Conservation (phyloP, 1,140 invertebrate genomes). For the Halesus radiatus region DNA sequence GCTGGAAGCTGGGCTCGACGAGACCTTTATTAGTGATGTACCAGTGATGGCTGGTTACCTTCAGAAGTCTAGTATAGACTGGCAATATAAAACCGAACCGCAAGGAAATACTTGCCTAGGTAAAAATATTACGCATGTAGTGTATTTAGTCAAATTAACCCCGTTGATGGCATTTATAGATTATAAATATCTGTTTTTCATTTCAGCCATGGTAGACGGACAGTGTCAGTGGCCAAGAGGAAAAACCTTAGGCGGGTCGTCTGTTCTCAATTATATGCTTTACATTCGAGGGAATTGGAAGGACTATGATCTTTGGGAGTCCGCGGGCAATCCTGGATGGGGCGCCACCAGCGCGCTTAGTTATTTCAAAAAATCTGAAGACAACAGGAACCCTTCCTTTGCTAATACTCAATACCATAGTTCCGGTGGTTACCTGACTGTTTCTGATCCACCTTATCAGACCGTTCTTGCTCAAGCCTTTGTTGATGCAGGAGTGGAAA, state of each 20-base stretch:
- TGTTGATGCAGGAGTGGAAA: constrained; percentile 87
- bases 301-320: constrained; percentile 94
- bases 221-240: constrained; percentile 89
- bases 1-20: constrained; percentile 92
- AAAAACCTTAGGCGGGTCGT: constrained; percentile 90
- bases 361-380: constrained; percentile 93
- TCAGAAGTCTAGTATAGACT: constrained; percentile 90
- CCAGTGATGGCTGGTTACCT: constrained; percentile 89
- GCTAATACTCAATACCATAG: constrained; percentile 72
- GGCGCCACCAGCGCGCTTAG: constrained; percentile 87
- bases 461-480: constrained; percentile 86
- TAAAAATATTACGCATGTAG: background rate
- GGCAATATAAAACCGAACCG: constrained; percentile 92
- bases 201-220: constrained; percentile 73
- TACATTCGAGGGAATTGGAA: constrained; percentile 87
- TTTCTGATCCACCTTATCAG: constrained; percentile 75
- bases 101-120: constrained; percentile 85
- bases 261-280: constrained; percentile 95
- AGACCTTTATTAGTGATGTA: constrained; percentile 91
- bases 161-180: too few relatives aligned
- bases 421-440: constrained; percentile 69
- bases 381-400: constrained; percentile 88
- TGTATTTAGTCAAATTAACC: too few relatives aligned
- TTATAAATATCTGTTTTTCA: too few relatives aligned
- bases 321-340: constrained; percentile 89